A percentile compares a stretch with the other conserved stretches of the same genome.
phyloP scores from a whole-genome alignment of 2,113 vertebrate genomes.

The Zootoca vivipara region DNA sequence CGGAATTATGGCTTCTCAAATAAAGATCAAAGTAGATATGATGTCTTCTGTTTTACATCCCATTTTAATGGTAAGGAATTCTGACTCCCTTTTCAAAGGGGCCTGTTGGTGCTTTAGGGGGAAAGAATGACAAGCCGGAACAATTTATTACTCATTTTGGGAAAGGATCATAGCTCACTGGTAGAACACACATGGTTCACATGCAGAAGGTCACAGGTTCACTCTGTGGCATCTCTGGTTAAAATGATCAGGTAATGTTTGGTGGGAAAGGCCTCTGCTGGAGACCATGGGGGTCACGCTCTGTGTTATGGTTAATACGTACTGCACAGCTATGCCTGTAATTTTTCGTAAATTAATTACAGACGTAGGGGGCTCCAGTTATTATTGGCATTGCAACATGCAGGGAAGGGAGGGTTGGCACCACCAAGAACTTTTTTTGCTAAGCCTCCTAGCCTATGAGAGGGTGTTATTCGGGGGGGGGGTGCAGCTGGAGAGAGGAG shows the following conservation, averaged over 20 bases:
- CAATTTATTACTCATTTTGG: background rate
- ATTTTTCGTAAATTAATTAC: background rate
- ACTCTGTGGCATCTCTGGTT: background rate
- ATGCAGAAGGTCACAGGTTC: background rate
- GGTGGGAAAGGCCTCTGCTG: background rate
- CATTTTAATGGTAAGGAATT: conserved; percentile 81
- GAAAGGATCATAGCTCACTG: background rate
- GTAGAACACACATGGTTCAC: background rate
- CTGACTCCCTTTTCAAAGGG: accelerated
- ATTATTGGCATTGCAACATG: no score
- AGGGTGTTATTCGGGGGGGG: no score
- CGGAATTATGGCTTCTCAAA: conserved; percentile 89
- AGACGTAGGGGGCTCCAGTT: background rate
- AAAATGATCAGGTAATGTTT: background rate
- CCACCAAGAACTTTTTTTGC: no score
- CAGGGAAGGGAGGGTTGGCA: no score
- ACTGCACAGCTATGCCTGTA: background rate
- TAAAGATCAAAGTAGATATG: conserved; percentile 82
- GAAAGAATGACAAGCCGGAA: accelerated
- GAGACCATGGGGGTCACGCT: background rate
- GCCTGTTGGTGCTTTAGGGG: background rate
- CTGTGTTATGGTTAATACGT: no score
- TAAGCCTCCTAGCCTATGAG: no score
- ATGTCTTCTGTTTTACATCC: conserved; percentile 92
- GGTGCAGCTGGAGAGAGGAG: no score